These are phyloP conservation scores for Yponomeuta evonymella DNA, from an alignment of 2,888 invertebrate species.

Conservation along the genomic window DNA sequence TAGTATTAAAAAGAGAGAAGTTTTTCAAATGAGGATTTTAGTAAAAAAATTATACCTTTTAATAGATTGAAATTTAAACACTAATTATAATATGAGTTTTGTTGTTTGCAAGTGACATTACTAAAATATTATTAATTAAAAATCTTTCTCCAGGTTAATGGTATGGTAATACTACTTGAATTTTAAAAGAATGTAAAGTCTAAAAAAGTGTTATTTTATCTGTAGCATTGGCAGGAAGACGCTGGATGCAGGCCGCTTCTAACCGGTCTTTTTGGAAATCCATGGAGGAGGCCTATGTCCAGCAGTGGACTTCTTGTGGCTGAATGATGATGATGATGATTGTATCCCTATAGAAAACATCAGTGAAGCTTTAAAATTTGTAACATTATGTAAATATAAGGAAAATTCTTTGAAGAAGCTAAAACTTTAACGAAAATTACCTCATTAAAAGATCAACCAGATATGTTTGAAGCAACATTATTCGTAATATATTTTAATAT, in stretches of 20 bases:
- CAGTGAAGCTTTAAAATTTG: not conserved
- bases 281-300: too few relatives aligned
- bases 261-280: too few relatives aligned
- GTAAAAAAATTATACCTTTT: too few relatives aligned
- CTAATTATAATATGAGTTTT: slow-evolving; percentile 35
- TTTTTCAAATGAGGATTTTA: not conserved
- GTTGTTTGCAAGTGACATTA: slow-evolving; percentile 56
- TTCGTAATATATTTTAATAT: not conserved
- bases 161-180: not conserved
- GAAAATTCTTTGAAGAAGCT: not conserved
- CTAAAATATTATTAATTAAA: slow-evolving; percentile 21
- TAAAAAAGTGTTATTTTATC: not conserved
- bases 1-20: not conserved
- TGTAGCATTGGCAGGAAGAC: too few relatives aligned
- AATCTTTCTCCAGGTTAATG: too few relatives aligned
- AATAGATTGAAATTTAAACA: not conserved
- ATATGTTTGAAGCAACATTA: too few relatives aligned
- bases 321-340: too few relatives aligned
- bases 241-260: too few relatives aligned
- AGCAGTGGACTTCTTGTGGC: too few relatives aligned
- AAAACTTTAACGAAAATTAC: not conserved
- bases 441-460: not conserved
- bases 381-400: not conserved
- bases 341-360: not conserved
- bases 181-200: not conserved